phyloP scores from a whole-genome alignment of 2,888 invertebrate species.

The Zaprionus lineosus region DNA sequence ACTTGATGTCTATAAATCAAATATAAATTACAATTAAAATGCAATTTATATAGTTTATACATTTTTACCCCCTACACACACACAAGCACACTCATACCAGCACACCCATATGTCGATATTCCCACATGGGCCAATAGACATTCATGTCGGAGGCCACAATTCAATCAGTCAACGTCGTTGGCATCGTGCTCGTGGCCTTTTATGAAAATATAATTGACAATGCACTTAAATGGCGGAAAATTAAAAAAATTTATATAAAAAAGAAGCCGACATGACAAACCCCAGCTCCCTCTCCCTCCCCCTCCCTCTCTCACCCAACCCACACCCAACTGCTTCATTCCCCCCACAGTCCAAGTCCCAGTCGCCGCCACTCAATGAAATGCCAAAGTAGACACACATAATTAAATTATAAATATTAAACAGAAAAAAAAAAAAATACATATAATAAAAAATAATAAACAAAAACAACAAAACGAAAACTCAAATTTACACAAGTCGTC shows the following conservation, averaged over 20 bases:
- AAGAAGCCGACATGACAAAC: conserved; percentile 23
- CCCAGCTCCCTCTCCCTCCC: conserved; percentile 1
- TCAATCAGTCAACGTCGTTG: conserved; percentile 52
- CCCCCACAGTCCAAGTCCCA: background rate
- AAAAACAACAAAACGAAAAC: conserved; percentile 12
- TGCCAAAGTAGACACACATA: conserved; percentile 37
- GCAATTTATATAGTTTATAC: conserved; percentile 55
- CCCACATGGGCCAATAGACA: conserved; percentile 23
- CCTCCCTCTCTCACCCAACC: background rate
- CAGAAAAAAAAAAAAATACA: conserved; percentile 16
- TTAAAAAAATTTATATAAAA: too few relatives aligned
- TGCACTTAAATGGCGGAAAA: conserved; percentile 46
- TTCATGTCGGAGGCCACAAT: conserved; percentile 39
- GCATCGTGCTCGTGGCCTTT: conserved; percentile 37
- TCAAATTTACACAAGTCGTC: conserved; percentile 27
- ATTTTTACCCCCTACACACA: too few relatives aligned
- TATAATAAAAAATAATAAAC: conserved; percentile 41
- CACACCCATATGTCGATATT: too few relatives aligned
- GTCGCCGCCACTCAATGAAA: conserved; percentile 4
- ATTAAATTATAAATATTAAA: conserved; percentile 59
- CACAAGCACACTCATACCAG: too few relatives aligned
- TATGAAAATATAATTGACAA: conserved; percentile 42
- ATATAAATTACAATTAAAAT: conserved; percentile 58
- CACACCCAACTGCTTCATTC: background rate
- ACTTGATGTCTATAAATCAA: conserved; percentile 48